Percentiles rank a stretch among this genome's conserved stretches.
Evolutionary conservation across 2,113 vertebrate genomes (phyloP).

Genomic region (Salvelinus fontinalis): DNA sequence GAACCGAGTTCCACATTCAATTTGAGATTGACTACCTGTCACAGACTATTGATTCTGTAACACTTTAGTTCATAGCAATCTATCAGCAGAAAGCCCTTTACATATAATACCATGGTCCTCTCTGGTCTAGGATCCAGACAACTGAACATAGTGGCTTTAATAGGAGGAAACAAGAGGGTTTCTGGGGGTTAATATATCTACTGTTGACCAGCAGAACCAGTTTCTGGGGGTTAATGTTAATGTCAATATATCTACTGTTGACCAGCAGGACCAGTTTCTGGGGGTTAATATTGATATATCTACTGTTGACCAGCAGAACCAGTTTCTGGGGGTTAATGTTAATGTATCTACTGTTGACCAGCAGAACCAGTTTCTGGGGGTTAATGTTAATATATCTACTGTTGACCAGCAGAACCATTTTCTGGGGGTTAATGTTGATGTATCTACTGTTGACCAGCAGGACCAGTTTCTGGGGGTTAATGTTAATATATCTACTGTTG

Average conservation of each 20-base stretch:
- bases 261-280: neutral
- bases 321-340: too few species aligned
- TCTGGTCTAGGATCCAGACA: neutral
- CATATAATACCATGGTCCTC: conserved; percentile 3
- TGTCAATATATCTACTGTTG: neutral
- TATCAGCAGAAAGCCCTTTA: conserved; percentile 22
- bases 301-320: too few species aligned
- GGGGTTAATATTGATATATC: neutral
- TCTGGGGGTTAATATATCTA: neutral
- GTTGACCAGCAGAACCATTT: too few species aligned
- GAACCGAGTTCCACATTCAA: conserved; percentile 33
- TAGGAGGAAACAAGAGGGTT: too few species aligned
- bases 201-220: neutral
- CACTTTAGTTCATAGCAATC: conserved; percentile 16
- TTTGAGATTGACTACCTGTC: conserved; percentile 40
- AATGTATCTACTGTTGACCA: too few species aligned
- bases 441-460: too few species aligned
- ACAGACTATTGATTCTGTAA: conserved; percentile 28
- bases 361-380: too few species aligned
- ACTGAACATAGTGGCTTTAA: neutral
- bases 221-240: neutral
- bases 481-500: too few species aligned
- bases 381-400: too few species aligned
- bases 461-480: too few species aligned
- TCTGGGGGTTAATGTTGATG: too few species aligned